Percentiles rank a stretch among this genome's conserved stretches.
Conservation (phyloP, 2,797 vertebrate species). For the Phalanger gymnotis region DNA sequence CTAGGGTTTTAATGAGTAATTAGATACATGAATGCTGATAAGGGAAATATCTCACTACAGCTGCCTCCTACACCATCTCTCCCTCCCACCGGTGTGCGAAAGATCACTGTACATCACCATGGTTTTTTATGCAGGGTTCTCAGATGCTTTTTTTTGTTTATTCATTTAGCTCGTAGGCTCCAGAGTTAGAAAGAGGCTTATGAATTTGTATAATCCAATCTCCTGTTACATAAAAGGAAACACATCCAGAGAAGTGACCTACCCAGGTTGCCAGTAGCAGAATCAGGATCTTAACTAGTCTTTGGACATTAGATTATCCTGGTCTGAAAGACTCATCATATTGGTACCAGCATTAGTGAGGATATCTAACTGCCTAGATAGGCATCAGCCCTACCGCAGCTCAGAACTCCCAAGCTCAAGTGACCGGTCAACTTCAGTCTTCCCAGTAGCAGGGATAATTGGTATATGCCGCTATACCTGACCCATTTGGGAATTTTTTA, state of each 20-base stretch:
- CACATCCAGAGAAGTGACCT: background rate
- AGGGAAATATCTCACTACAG: constrained; percentile 24
- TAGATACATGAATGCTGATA: constrained; percentile 12
- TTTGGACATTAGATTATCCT: background rate
- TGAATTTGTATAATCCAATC: background rate
- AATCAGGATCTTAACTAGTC: background rate
- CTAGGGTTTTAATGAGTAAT: constrained; percentile 59
- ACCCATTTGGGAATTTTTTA: background rate
- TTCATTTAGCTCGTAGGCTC: background rate
- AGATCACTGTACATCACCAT: background rate
- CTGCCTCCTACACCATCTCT: background rate
- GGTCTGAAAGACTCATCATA: background rate
- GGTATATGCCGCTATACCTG: background rate
- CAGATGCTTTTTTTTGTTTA: background rate
- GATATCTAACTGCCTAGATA: background rate
- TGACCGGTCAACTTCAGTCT: background rate
- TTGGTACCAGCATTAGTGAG: background rate
- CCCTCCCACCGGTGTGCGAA: background rate
- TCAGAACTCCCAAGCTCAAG: background rate
- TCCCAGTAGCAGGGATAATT: background rate
- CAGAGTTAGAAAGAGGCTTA: background rate
- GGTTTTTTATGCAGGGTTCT: background rate
- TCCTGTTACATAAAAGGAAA: background rate
- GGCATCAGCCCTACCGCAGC: background rate
- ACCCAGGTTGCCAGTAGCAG: background rate